Evolutionary conservation across 2,888 invertebrate genomes (phyloP).

Genomic region (Thereva nobilitata): DNA sequence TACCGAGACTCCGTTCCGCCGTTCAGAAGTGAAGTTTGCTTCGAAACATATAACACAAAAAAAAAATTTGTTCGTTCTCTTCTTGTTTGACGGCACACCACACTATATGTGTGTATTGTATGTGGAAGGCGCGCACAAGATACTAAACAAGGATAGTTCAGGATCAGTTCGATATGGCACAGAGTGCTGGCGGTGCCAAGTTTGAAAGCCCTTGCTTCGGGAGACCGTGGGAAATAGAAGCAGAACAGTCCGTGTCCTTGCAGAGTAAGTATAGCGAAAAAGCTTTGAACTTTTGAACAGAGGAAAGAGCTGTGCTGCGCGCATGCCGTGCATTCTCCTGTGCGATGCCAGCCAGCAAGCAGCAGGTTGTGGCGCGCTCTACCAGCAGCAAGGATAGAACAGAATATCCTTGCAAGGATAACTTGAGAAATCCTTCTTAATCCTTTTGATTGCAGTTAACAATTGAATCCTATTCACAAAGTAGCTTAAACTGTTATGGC

Average conservation of each 20-base stretch:
- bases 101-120: not conserved
- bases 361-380: too few species aligned
- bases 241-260: slow-evolving; percentile 6
- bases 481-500: too few species aligned
- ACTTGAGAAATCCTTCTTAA: slow-evolving; percentile 2
- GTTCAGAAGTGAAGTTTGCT: slow-evolving; percentile 16
- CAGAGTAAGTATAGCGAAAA: slow-evolving; percentile 18
- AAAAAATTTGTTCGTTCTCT: too few species aligned
- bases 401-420: not conserved
- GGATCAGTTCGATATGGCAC: slow-evolving; percentile 9
- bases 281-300: slow-evolving; percentile 26
- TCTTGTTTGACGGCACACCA: too few species aligned
- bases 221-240: slow-evolving; percentile 6
- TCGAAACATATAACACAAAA: too few species aligned
- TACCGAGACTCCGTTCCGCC: slow-evolving; percentile 10
- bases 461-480: slow-evolving; percentile 12
- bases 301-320: slow-evolving; percentile 19
- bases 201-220: slow-evolving; percentile 15
- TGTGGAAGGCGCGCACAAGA: slow-evolving; percentile 28
- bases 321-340: slow-evolving; percentile 17
- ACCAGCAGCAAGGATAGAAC: too few species aligned
- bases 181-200: not conserved
- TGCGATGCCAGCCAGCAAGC: too few species aligned
- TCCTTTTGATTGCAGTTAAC: slow-evolving; percentile 29
- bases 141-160: slow-evolving; percentile 15